A percentile compares a stretch with the other conserved stretches of the same genome.
Evolutionary conservation across 2,113 vertebrate genomes (phyloP).

Genomic region (Pelobates fuscus): DNA sequence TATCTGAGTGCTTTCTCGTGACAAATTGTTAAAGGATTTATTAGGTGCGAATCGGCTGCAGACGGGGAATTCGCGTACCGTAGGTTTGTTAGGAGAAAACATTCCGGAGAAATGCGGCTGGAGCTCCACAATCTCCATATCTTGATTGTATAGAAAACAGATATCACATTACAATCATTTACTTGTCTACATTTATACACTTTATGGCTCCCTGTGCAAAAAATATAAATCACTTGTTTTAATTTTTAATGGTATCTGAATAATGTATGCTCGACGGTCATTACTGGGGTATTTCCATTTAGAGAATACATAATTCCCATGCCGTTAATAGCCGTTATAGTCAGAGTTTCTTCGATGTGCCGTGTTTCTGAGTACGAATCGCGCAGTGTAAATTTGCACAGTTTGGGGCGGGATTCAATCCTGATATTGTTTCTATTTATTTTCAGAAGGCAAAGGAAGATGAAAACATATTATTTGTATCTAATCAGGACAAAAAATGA

Average conservation of each 20-base stretch:
- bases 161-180: neutral
- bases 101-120: neutral
- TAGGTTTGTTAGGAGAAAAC: neutral
- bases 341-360: neutral
- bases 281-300: neutral
- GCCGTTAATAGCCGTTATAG: neutral
- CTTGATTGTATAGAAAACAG: constrained; percentile 1
- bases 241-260: constrained; percentile 33
- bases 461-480: too few relatives aligned
- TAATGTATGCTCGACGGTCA: constrained; percentile 16
- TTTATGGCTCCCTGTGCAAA: constrained; percentile 21
- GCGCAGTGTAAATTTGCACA: too few relatives aligned
- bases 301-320: neutral
- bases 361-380: too few relatives aligned
- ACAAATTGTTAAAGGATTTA: constrained; percentile 42
- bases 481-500: too few relatives aligned
- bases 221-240: constrained; percentile 36
- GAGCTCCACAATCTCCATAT: neutral
- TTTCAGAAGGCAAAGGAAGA: too few relatives aligned
- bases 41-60: constrained; percentile 21
- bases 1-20: constrained; percentile 24
- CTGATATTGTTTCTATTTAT: too few relatives aligned
- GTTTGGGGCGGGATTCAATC: too few relatives aligned
- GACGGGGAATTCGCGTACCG: constrained; percentile 8
- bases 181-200: neutral